phyloP scores from a whole-genome alignment of 2,113 vertebrate genomes.

The Spermophilus dauricus region DNA sequence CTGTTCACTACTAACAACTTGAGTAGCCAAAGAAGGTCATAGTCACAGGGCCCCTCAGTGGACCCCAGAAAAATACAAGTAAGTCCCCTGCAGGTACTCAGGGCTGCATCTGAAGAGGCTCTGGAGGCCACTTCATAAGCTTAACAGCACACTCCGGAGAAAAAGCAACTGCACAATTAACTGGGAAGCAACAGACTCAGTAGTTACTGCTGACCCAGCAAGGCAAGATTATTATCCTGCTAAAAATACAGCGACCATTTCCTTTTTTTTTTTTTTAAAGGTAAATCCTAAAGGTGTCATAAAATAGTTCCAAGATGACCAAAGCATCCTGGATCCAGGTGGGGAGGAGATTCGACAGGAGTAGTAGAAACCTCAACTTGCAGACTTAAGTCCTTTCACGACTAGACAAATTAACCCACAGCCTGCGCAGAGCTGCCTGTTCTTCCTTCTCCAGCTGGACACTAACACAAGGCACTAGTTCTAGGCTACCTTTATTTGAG shows the following conservation, averaged over 20 bases:
- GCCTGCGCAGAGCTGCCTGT: not conserved
- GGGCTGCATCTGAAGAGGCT: not conserved
- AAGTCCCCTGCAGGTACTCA: not conserved
- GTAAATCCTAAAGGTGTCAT: not conserved
- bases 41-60: not conserved
- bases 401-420: accelerated
- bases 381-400: not conserved
- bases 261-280: not conserved
- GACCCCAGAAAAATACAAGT: not conserved
- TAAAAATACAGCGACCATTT: not conserved
- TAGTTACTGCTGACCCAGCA: not conserved
- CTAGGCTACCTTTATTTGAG: not conserved
- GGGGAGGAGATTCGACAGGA: not conserved
- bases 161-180: not conserved
- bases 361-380: not conserved
- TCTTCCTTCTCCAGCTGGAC: not conserved
- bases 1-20: not conserved
- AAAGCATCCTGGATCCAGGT: not conserved
- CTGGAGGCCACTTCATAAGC: no score
- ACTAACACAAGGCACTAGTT: not conserved
- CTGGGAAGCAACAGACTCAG: not conserved
- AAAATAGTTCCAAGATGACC: not conserved
- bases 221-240: not conserved
- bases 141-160: not conserved
- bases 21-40: not conserved